Base-by-base conservation (phyloP, 2,888 invertebrate species). In the Epicampocera succincta region DNA sequence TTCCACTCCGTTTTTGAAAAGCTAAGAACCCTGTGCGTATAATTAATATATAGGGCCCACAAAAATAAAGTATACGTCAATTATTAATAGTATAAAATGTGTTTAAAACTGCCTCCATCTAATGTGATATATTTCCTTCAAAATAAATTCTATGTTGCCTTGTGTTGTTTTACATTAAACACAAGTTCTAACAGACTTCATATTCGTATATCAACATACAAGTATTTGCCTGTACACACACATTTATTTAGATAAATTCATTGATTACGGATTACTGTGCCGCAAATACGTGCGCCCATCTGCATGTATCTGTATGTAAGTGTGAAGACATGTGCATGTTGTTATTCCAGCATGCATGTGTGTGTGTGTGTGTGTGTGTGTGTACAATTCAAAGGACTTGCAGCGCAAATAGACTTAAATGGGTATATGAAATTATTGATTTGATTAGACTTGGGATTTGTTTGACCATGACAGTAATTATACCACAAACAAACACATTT, bases 391-490 rank as follows among this genome's bases (percentile, higher is more conserved):
- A 33, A 33, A 33, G n/a, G 12, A 15, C 42, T 15, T 33, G 11
- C 9, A 54, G 9, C 21, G 21, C 29, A 52, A 19, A n/a, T 42
- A 5, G 6, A 44, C 25, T 54, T 63, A n/a, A 40, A 15, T 42
- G 61, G 29, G 21, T 38, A 17, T 63, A 8, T 76, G 54, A 46
- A 69, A 76, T 63, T 69, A 76, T 69, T 76, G 76, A 69, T 46
- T 61, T 69, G 61, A 76, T 76, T 76, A 76, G 69, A 69, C 21
- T 52, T 46, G 74, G 46, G 52, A 69, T 40, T 54, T 61, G 54
- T 69, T 69, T 61, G 76, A 63, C 61, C 69, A 61, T 54, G 52
- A 54, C 52, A 54, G 38, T 69, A 66, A 69, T 50, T 60, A 9
- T 21, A 61, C n/a, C 44, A 12, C 61, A 76, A 74, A 44, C 54